Conservation (phyloP, 2,797 vertebrate genomes). For the Oryzias dopingdopingensis region DNA sequence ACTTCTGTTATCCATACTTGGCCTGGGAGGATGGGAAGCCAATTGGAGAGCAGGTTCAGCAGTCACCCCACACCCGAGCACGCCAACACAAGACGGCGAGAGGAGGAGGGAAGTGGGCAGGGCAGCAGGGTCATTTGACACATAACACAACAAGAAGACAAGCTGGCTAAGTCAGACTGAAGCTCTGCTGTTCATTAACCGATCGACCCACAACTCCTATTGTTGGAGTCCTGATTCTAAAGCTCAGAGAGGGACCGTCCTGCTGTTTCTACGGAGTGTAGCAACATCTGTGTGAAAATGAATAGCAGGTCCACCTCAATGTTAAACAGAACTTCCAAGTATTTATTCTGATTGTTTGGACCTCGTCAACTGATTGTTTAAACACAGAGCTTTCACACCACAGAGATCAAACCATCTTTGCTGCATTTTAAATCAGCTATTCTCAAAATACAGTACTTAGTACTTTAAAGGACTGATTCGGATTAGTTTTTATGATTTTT, state of each 20-base stretch:
- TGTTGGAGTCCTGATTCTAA: conserved; percentile 24
- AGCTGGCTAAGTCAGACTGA: conserved; percentile 3
- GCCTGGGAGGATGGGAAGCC: conserved; percentile 64
- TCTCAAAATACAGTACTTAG: neutral
- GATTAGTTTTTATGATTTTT: too few relatives aligned
- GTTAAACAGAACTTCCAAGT: conserved; percentile 8
- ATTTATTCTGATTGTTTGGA: conserved; percentile 35
- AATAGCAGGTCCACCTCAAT: neutral
- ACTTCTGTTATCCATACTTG: conserved; percentile 71
- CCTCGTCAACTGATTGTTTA: conserved; percentile 20
- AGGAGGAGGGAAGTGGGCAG: conserved; percentile 14
- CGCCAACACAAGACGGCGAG: conserved; percentile 42
- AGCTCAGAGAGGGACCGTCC: conserved; percentile 1
- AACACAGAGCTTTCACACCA: conserved; percentile 30
- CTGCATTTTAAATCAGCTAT: conserved; percentile 9
- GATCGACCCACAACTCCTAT: conserved; percentile 6
- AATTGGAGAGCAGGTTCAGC: conserved; percentile 65
- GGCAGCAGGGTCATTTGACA: conserved; percentile 56
- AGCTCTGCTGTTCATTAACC: conserved; percentile 15
- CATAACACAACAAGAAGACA: conserved; percentile 42
- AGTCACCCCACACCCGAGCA: conserved; percentile 67
- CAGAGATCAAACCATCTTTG: conserved; percentile 20
- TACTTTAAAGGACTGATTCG: too few relatives aligned
- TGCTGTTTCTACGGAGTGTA: neutral
- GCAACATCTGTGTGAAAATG: neutral